Evolutionary conservation across 2,888 invertebrate species (phyloP), one percentile per base, ranked within the genome.

Genomic region (Patella pellucida): DNA sequence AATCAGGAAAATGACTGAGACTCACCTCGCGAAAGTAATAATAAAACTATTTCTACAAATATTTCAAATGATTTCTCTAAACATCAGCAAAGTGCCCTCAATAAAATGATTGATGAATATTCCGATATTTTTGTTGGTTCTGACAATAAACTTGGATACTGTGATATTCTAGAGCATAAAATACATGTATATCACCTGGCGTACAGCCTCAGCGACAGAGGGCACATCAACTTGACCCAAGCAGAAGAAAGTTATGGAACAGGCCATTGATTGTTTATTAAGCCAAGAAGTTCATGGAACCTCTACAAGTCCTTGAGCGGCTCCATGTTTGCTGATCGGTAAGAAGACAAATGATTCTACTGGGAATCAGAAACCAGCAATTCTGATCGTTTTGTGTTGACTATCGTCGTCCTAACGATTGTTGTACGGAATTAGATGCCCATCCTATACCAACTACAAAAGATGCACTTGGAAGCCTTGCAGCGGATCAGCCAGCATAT

Each of bases 161-260:
- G 69, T 69, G 69, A 69, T 69, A 69, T 69, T 31, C 19, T 69
- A 31, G 31, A 69, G 69, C 69, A 69, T 52, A 69, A 15, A 51
- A 69, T 69, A 41, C 50, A 69, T 16, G 41, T 69, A 31, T 19
- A 31, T 19, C 69, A n/a, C 50, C 41, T 41, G 52, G 52, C 41
- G 50, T 51, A 19, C 41, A 69, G 51, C 69, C 69, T 51, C 41
- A 51, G 41, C 12, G 69, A 51, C 69, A 69, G 41, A 69, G 69
- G 15, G 69, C 41, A 31, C 51, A 69, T 41, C 51, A 69, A 69
- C 69, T 69, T 51, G 69, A 51, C 41, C 69, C 15, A 41, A 69
- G 19, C 69, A 69, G 16, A 69, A 69, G 11, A 27, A 69, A 19
- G 69, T 69, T 51, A 69, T 69, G 69, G 69, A 69, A 69, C 27